Base-by-base conservation (phyloP, 2,113 vertebrate genomes). In the Poecilia latipinna region DNA sequence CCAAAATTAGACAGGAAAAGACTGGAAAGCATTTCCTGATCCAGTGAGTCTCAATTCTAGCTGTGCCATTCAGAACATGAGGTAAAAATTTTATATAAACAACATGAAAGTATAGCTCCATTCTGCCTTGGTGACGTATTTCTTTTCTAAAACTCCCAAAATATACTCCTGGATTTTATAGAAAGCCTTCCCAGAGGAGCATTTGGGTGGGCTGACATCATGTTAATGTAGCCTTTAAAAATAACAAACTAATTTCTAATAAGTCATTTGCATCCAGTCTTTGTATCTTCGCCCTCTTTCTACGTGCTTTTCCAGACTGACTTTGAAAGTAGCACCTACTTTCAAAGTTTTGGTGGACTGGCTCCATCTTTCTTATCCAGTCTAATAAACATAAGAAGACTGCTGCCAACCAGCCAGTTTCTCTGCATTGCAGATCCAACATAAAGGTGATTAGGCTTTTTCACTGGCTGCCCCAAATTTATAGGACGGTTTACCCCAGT, bases 191-290 rank as follows among this genome's bases (percentile, higher is more conserved):
- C 51, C 51, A 54, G 22, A 54, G 24, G 51, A 24, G 51, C 33
- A 35, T 35, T 35, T 35, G 33, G 33, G 8, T 35, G 8, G 33
- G 8, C 19, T 54, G 6, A 54, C 19, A 17, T 22, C 17, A 54
- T 24, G 24, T 54, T 51, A 17, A 51, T 54, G 65, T 28, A 24
- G 31, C 48, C 73, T 57, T 70, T 69, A 78, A 65, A 82, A 33
- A 79, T 86, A 72, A 72, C 71, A 17, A 82, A 76, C 82, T 77
- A 1, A 83, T 82, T 75, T 29, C 39, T 80, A 76, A 57, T 8
- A 57, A 10, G 10, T n/a, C 10, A 10, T 57, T 57, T n/a, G 8
- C 24, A 48, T 6, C 44, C 44, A 19, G 44, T 19, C 44, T 48
- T 48, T 48, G 44, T 48, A 48, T 48, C 17, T 48, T 48, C 2